Evolutionary conservation across 2,797 vertebrate genomes (phyloP).

Genomic region (Rhinatrema bivittatum): DNA sequence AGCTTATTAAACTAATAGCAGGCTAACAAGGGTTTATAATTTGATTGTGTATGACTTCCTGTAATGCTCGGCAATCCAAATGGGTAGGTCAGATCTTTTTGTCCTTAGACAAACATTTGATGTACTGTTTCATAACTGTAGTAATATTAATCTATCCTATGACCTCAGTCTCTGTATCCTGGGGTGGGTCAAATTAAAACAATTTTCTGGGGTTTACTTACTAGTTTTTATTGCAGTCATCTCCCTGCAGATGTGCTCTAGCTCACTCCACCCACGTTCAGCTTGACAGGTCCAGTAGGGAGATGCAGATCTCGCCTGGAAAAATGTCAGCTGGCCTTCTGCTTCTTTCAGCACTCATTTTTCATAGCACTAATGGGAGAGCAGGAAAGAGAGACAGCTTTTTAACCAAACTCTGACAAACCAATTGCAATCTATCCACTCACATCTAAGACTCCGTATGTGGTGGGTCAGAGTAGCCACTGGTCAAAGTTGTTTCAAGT

Average conservation of each 20-base stretch:
- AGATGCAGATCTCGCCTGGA: slow-evolving; percentile 49
- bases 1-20: slow-evolving; percentile 62
- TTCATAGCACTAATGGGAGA: slow-evolving; percentile 52
- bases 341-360: slow-evolving; percentile 42
- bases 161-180: slow-evolving; percentile 44
- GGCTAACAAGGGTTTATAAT: slow-evolving; percentile 55
- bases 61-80: slow-evolving; percentile 58
- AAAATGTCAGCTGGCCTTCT: slow-evolving; percentile 39
- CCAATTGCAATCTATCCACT: slow-evolving; percentile 34
- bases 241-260: slow-evolving; percentile 41
- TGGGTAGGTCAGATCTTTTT: slow-evolving; percentile 46
- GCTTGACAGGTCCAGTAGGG: slow-evolving; percentile 40
- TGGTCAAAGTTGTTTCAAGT: slow-evolving; percentile 25
- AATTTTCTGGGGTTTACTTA: slow-evolving; percentile 37
- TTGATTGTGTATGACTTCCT: slow-evolving; percentile 53
- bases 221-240: slow-evolving; percentile 37
- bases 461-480: slow-evolving; percentile 25
- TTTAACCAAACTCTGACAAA: slow-evolving; percentile 42
- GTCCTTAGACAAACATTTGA: slow-evolving; percentile 64
- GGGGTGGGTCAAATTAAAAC: slow-evolving; percentile 32
- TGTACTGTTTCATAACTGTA: slow-evolving; percentile 51
- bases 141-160: slow-evolving; percentile 47
- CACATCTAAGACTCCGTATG: slow-evolving; percentile 15
- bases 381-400: slow-evolving; percentile 30
- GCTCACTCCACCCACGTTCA: slow-evolving; percentile 37